Base-by-base conservation (phyloP, 2,888 invertebrate species). In the Himalopsyche kuldschensis region DNA sequence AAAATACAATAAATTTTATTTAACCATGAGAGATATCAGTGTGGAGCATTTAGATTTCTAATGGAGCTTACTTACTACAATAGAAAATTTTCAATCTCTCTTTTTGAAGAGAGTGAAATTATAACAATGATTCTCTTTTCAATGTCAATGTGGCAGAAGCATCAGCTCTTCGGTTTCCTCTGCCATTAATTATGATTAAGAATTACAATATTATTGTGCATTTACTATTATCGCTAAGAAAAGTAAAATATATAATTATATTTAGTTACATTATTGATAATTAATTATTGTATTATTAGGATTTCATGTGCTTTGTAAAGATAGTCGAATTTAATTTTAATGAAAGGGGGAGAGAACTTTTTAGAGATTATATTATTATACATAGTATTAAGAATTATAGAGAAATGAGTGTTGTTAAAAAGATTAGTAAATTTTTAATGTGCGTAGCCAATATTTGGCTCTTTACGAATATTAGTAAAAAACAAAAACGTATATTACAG, bases 371-470 rank as follows among this genome's bases (percentile, higher is more conserved):
- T 27, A 69, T 69, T 69, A 69, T 30, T 11, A 69, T 69, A 69
- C 11, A 69, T 27, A 30, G 69, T 69, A 69, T 69, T 69, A 11
- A 69, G 30, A 69, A 69, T 69, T 69, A 69, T 69, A 69, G 69
- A 69, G 27, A 69, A 69, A 69, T 69, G 69, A 30, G 69, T 69
- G 69, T 69, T 69, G 69, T 69, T 69, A 69, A 69, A 69, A 69
- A 69, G 69, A 69, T 30, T 69, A 69, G 69, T 30, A 69, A 69
- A 69, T 69, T 69, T 69, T 69, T 69, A 82, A 78, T 82, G 84
- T 85, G 82, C 80, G 78, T 84, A 83, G 85, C 85, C 85, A 85
- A 85, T 85, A 85, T 85, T 85, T 85, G 85, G 85, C 80, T 69
- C 69, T 69, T 69, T 30, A 69, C 69, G 69, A 69, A 69, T 27